These are phyloP conservation scores for Podocnemis expansa DNA, from an alignment of 2,113 vertebrate genomes.

Conservation along the genomic window DNA sequence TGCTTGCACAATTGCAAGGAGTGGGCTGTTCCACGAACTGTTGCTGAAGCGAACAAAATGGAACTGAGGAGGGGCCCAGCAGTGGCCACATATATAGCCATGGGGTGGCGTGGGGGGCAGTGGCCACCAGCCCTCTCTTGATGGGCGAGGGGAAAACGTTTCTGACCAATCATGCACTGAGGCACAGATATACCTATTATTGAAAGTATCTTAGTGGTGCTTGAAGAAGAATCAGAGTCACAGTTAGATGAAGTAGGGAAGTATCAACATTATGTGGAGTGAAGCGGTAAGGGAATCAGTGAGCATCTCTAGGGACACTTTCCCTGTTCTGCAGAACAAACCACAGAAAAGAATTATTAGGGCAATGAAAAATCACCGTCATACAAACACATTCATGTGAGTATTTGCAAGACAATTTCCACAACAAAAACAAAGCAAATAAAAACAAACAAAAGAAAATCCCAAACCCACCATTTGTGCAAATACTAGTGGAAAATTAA, in stretches of 20 bases:
- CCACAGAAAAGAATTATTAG: not conserved
- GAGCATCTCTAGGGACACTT: not conserved
- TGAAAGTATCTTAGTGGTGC: too few species aligned
- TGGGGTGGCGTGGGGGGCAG: too few species aligned
- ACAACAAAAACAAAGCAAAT: not conserved
- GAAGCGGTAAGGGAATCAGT: not conserved
- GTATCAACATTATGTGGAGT: not conserved
- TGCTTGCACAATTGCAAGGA: too few species aligned
- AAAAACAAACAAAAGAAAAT: too few species aligned
- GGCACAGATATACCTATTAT: too few species aligned
- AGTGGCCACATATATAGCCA: too few species aligned
- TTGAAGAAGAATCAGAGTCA: not conserved
- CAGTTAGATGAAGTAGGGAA: not conserved
- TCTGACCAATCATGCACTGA: too few species aligned
- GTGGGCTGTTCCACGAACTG: too few species aligned
- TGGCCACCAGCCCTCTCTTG: too few species aligned
- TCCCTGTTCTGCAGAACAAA: not conserved
- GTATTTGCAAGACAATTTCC: constrained; percentile 17
- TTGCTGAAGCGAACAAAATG: too few species aligned
- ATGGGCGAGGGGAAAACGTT: too few species aligned
- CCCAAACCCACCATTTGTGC: not conserved
- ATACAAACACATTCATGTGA: not conserved
- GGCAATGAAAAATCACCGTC: not conserved
- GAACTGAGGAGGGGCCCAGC: too few species aligned
- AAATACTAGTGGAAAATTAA: not conserved